Conservation (phyloP, 2,797 vertebrate species). For the Paedocypris micromegethes region DNA sequence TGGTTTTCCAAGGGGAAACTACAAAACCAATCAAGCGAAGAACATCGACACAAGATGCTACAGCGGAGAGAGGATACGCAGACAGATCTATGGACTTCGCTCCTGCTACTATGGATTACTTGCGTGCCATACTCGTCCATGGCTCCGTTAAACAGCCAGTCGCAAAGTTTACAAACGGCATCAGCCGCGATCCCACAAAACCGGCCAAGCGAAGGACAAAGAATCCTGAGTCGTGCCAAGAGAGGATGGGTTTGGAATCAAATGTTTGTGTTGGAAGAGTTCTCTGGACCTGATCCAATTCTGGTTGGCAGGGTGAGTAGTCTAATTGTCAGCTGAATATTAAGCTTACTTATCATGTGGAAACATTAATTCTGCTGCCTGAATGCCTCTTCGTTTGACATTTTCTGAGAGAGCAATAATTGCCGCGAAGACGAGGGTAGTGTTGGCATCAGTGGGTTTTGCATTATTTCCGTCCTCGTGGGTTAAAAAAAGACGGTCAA, state of each 20-base stretch:
- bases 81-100: conserved; percentile 84
- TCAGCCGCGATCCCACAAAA: conserved; percentile 68
- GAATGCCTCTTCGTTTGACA: conserved; percentile 54
- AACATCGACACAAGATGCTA: conserved; percentile 72
- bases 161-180: conserved; percentile 74
- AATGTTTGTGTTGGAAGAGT: conserved; percentile 99
- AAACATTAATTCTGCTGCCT: conserved; percentile 72
- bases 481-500: conserved; percentile 14
- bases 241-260: conserved; percentile 99
- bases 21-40: conserved; percentile 45
- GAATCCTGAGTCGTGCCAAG: conserved; percentile 90
- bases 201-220: conserved; percentile 81
- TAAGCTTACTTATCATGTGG: conserved; percentile 72
- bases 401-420: conserved; percentile 28
- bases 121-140: conserved; percentile 76
- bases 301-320: conserved; percentile 97
- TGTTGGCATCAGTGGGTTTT: conserved; percentile 25
- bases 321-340: conserved; percentile 72
- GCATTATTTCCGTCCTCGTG: background rate
- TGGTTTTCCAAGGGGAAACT: conserved; percentile 40
- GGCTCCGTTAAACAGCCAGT: conserved; percentile 75
- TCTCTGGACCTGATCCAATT: conserved; percentile 99
- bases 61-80: conserved; percentile 82
- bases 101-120: conserved; percentile 95
- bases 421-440: conserved; percentile 45